Evolutionary conservation across 2,113 vertebrate species (phyloP).

Genomic region (Larimichthys polyactis): DNA sequence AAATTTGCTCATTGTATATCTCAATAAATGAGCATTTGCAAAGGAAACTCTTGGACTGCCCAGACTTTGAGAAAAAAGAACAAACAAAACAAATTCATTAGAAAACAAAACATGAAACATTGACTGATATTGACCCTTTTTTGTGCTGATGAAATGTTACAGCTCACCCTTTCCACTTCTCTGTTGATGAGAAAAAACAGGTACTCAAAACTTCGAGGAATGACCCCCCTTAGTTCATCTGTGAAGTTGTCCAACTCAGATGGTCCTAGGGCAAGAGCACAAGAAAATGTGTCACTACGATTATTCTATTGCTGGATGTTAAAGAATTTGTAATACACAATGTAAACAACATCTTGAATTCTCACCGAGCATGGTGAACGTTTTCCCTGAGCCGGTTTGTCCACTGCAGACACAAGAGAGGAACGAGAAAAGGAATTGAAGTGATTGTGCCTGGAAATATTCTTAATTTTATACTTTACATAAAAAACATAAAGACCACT

Average conservation of each 20-base stretch:
- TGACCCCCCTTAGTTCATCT: slow-evolving; percentile 93
- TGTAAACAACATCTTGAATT: background rate
- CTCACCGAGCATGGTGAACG: slow-evolving; percentile 98
- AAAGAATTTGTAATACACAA: background rate
- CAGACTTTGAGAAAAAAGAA: slow-evolving; percentile 82
- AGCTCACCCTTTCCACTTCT: slow-evolving; percentile 91
- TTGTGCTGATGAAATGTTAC: background rate
- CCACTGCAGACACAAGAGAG: slow-evolving; percentile 84
- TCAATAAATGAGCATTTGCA: slow-evolving; percentile 99
- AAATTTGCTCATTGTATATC: slow-evolving; percentile 99
- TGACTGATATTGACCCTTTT: no score
- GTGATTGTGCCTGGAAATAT: background rate
- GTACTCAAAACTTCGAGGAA: slow-evolving; percentile 97
- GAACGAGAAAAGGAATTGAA: background rate
- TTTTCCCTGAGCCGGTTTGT: slow-evolving; percentile 97
- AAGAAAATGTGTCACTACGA: slow-evolving; percentile 12
- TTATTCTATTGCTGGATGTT: background rate
- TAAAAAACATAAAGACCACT: slow-evolving; percentile 72
- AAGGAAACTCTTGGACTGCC: slow-evolving; percentile 91
- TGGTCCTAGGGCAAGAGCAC: slow-evolving; percentile 88
- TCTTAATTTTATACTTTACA: background rate
- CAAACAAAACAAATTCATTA: slow-evolving; percentile 25
- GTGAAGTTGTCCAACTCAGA: slow-evolving; percentile 94
- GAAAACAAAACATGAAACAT: slow-evolving; percentile 1
- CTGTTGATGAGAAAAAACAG: slow-evolving; percentile 96